phyloP scores from a whole-genome alignment of 2,888 invertebrate species.

The Lacanobia oleracea region DNA sequence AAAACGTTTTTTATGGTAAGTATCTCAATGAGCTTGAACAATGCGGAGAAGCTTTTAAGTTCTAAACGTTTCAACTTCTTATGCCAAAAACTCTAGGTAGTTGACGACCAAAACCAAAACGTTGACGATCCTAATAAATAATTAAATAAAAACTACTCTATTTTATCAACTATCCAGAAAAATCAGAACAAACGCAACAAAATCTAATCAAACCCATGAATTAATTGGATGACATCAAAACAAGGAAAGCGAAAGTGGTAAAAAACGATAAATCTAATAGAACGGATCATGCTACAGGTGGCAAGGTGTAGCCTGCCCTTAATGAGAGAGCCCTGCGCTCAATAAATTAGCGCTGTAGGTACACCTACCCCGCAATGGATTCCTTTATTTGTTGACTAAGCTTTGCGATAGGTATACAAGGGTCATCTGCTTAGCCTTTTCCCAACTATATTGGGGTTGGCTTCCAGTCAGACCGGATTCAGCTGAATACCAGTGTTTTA shows the following conservation, averaged over 20 bases:
- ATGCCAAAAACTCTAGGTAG: neutral
- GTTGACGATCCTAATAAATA: too few relatives aligned
- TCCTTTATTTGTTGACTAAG: conserved; percentile 66
- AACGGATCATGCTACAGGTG: conserved; percentile 86
- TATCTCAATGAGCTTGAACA: too few relatives aligned
- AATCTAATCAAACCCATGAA: conserved; percentile 34
- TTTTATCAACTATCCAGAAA: neutral
- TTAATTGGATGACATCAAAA: conserved; percentile 49
- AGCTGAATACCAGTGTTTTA: too few relatives aligned
- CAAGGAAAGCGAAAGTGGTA: conserved; percentile 68
- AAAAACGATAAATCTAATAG: conserved; percentile 77
- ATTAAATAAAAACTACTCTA: accelerated
- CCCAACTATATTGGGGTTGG: too few relatives aligned
- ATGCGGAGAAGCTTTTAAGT: too few relatives aligned
- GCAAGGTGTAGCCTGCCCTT: conserved; percentile 79
- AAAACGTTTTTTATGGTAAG: neutral
- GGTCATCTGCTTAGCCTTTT: too few relatives aligned
- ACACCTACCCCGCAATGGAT: conserved; percentile 77
- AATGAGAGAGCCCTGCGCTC: conserved; percentile 83
- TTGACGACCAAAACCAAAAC: too few relatives aligned
- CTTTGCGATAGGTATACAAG: conserved; percentile 35
- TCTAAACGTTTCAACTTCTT: neutral
- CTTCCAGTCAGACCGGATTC: too few relatives aligned
- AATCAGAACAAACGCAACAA: conserved; percentile 4
- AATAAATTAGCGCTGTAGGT: conserved; percentile 84